Percentiles rank a stretch among this genome's conserved stretches.
Evolutionary conservation across 2,888 invertebrate species (phyloP).

Genomic region (Agrotis segetum): DNA sequence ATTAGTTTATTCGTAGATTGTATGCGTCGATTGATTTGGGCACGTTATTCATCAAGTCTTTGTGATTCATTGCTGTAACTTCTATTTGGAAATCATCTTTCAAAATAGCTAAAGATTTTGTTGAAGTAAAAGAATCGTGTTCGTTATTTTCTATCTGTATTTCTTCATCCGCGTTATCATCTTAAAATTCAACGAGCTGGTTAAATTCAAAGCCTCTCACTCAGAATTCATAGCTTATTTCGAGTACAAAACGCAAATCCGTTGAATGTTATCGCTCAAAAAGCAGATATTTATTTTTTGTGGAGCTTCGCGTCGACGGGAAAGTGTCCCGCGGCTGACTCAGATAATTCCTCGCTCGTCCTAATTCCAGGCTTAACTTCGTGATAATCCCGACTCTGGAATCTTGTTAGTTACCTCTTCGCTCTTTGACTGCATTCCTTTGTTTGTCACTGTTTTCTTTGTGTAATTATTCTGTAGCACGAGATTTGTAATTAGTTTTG

Average conservation of each 20-base stretch:
- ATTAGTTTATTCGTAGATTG: conserved; percentile 11
- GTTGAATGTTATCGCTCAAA: conserved; percentile 55
- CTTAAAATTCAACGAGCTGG: conserved; percentile 36
- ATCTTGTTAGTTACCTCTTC: conserved; percentile 66
- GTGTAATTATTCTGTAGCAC: conserved; percentile 54
- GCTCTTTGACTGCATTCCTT: conserved; percentile 64
- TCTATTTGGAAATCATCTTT: conserved; percentile 17
- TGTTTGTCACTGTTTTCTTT: conserved; percentile 55
- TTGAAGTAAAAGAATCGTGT: conserved; percentile 10
- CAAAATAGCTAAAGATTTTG: not conserved
- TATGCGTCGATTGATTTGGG: not conserved
- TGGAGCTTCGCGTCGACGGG: conserved; percentile 9
- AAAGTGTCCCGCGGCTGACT: conserved; percentile 43
- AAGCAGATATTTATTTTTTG: conserved; percentile 62
- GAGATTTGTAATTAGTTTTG: conserved; percentile 53
- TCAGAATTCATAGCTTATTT: conserved; percentile 52
- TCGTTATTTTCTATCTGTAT: conserved; percentile 24
- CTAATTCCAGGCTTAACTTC: conserved; percentile 67
- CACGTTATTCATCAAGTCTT: conserved; percentile 6
- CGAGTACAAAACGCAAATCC: conserved; percentile 52
- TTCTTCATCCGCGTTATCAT: conserved; percentile 19
- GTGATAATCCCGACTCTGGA: conserved; percentile 63
- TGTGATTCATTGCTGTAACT: conserved; percentile 2
- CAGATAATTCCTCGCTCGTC: conserved; percentile 62
- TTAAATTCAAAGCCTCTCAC: conserved; percentile 38